Base-by-base conservation (phyloP, 2,113 vertebrate genomes). In the Anarrhichthys ocellatus region DNA sequence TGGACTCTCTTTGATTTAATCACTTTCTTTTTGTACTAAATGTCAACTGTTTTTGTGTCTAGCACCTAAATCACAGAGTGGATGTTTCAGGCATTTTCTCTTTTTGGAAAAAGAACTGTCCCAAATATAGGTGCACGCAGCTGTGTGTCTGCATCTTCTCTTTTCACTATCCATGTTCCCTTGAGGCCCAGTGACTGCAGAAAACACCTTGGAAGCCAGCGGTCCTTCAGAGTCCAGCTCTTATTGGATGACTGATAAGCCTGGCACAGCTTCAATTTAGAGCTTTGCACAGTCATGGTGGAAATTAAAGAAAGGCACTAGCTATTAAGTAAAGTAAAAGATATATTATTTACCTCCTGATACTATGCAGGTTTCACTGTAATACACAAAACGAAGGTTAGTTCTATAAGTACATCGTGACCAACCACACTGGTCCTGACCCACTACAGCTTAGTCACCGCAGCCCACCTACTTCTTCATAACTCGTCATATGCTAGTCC, bases 251-350 rank as follows among this genome's bases (percentile, higher is more conserved):
- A 63, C 66, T 42, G 63, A 86, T 73, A 13, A 66, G 5, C 29
- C 52, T 81, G 81, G 73, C 78, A 58, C 38, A 75, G 69, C 24
- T 18, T 84, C 72, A 73, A 1, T 63, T 1, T 48, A 76, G 48
- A 42, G 40, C 44, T 32, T 32, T 77, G 73, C 1, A 70, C 58
- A 64, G 62, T 81, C 76, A 81, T n/a, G 34, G 58, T 65, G 61
- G 17, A 29, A 56, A 78, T 36, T 22, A 69, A 36, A 48, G 42
- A 56, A 62, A 59, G 9, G 13, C 9, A 44, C n/a, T 42, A 20
- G 54, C 81, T 66, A 11, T 76, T 61, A 40, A 58, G 36, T 27
- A 24, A 52, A 77, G 73, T 27, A 27, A 78, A 29, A 40, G 0
- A 62, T 48, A 3, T 40, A 52, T 34, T 20, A 18, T 52, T 29